A percentile compares a stretch with the other conserved stretches of the same genome.
Conservation (phyloP, 1,140 invertebrate genomes). For the Scaptomyza montana region DNA sequence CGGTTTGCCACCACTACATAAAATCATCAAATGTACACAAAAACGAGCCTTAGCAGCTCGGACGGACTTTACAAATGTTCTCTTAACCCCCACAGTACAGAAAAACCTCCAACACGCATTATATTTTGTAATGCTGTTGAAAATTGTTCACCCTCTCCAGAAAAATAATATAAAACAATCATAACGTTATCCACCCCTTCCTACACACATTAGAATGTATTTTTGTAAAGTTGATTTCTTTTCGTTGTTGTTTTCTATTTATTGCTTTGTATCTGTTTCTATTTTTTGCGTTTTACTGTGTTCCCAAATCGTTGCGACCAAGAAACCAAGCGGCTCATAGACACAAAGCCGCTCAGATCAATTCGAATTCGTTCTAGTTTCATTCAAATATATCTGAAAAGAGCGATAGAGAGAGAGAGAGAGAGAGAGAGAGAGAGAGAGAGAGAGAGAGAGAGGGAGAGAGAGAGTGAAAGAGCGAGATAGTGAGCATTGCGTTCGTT, state of each 20-base stretch:
- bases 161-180: conserved; percentile 22
- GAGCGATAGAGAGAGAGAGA: not conserved
- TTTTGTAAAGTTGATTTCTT: conserved; percentile 24
- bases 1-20: conserved; percentile 50
- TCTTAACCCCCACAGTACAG: too few species aligned
- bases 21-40: conserved; percentile 56
- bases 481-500: not conserved
- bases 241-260: conserved; percentile 7
- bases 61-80: conserved; percentile 6
- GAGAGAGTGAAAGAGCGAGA: conserved; percentile 2
- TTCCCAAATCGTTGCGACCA: conserved; percentile 13
- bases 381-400: conserved; percentile 46
- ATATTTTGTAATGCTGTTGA: conserved; percentile 9
- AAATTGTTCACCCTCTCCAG: conserved; percentile 56
- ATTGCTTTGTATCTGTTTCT: not conserved
- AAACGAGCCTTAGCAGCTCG: not conserved
- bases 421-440: conserved; percentile 4
- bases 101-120: conserved; percentile 7
- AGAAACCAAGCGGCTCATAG: conserved; percentile 23
- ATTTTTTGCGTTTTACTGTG: conserved; percentile 12
- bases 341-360: conserved; percentile 38
- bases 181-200: conserved; percentile 13
- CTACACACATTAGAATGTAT: conserved; percentile 23
- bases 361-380: conserved; percentile 71
- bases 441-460: conserved; percentile 3